These are phyloP conservation scores for Laticauda colubrina DNA, from an alignment of 2,113 vertebrate genomes.

Conservation along the genomic window DNA sequence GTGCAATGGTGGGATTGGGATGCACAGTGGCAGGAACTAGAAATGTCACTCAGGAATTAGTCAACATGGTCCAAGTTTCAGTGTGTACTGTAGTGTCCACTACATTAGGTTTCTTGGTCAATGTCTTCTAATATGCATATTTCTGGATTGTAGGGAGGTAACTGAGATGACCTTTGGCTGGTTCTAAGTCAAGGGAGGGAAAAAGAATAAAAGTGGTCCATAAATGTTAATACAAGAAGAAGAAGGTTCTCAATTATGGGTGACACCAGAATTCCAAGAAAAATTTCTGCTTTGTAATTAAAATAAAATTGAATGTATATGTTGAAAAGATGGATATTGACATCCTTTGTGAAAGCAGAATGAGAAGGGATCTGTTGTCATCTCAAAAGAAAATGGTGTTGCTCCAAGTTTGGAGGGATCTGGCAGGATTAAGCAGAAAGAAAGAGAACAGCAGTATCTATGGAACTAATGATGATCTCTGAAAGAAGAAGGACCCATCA, in stretches of 20 bases:
- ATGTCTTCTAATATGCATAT: neutral
- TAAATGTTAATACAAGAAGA: conserved; percentile 54
- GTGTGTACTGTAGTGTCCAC: neutral
- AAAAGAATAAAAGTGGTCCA: conserved; percentile 34
- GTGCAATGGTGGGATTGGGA: conserved; percentile 6
- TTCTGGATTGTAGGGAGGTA: conserved; percentile 24
- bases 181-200: neutral
- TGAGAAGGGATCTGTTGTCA: neutral
- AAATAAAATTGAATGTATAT: neutral
- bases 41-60: conserved; percentile 13
- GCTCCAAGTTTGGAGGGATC: neutral
- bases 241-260: conserved; percentile 57
- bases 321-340: neutral
- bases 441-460: neutral
- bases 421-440: neutral
- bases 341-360: neutral
- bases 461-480: neutral
- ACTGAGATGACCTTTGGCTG: conserved; percentile 51
- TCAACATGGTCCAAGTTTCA: neutral
- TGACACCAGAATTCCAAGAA: conserved; percentile 59
- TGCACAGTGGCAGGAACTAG: conserved; percentile 15
- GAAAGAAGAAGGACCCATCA: neutral
- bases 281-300: conserved; percentile 56
- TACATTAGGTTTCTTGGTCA: conserved; percentile 13
- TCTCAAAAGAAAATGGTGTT: neutral